Conservation (phyloP, 2,888 invertebrate genomes). For the Acleris literana region DNA sequence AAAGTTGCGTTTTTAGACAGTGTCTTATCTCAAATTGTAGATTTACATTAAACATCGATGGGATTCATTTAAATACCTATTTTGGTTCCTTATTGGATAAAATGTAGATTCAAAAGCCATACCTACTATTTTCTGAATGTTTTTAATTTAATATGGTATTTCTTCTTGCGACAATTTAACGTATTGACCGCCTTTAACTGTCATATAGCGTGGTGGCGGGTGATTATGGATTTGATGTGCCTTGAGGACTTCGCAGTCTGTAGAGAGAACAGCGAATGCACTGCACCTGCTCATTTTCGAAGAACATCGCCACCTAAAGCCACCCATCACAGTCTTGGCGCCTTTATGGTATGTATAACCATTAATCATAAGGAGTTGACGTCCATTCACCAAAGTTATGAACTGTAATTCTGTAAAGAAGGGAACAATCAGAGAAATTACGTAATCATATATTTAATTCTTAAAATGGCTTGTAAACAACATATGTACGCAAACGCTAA, state of each 20-base stretch:
- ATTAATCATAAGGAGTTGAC: neutral
- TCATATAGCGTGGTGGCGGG: neutral
- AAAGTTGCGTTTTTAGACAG: too few relatives aligned
- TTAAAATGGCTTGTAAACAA: too few relatives aligned
- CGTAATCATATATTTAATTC: too few relatives aligned
- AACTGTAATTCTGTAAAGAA: neutral
- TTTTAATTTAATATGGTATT: neutral
- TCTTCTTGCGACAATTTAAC: neutral
- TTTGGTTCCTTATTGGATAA: too few relatives aligned
- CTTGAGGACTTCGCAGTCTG: neutral
- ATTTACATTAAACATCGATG: too few relatives aligned
- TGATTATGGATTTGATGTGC: neutral
- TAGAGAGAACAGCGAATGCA: neutral
- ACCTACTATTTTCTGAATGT: too few relatives aligned
- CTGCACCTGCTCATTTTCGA: slow-evolving; percentile 7
- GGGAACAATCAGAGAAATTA: too few relatives aligned
- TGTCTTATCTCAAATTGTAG: too few relatives aligned
- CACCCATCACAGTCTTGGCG: neutral
- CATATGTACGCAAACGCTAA: too few relatives aligned
- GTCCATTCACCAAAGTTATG: neutral
- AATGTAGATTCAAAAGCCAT: too few relatives aligned
- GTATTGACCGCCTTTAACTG: neutral
- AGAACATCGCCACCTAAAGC: neutral
- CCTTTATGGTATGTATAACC: neutral
- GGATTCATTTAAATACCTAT: too few relatives aligned